Evolutionary conservation across 2,888 invertebrate species (phyloP), one percentile per base, ranked within the genome.

Genomic region (Deroplatys truncata): DNA sequence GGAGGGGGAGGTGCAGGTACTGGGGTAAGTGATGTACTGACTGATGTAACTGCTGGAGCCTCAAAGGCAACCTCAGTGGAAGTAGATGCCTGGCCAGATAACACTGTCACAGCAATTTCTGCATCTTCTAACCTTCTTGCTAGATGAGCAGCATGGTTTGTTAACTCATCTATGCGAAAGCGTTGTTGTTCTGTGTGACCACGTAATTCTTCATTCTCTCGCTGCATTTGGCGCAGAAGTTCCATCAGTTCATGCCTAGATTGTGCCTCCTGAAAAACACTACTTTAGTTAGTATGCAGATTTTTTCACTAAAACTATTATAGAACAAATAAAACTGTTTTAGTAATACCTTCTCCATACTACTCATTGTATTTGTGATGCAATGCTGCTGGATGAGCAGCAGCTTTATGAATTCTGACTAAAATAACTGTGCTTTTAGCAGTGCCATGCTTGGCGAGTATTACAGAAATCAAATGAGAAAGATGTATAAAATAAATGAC

Each of bases 201-300:
- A 35, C 91, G 89, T 15, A 92, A 89, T 82, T 91, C 90, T 15
- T 43, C 72, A 89, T 92, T 92, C 90, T 92, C 92, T 49, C 90
- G 88, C 84, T 91, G 91, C 56, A 92, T 88, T 25, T 91, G 91
- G 13, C 89, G 88, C 15, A 91, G 85, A 25, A 90, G 83, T 13
- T 90, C 88, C 86, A 28, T 82, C 28, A 83, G 28, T 72, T 72
- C 56, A 20, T 20, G 56, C 25, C 56, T 72, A 20, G 56, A 72
- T 72, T 20, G 56, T 72, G 5, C 1, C 25, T 72, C 56, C 56
- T 72, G 16, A 72, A 25, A 72, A 72, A 25, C 20, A 20, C 1
- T 7, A 1, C 15, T 72, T 16, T 20, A 25, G 56, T 72, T 72
- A 72, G 25, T 20, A 72, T 20, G 25, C 43, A 5, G 9, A 35